These are phyloP conservation scores for Gymnogyps californianus DNA, from an alignment of 2,113 vertebrate genomes.

Conservation along the genomic window DNA sequence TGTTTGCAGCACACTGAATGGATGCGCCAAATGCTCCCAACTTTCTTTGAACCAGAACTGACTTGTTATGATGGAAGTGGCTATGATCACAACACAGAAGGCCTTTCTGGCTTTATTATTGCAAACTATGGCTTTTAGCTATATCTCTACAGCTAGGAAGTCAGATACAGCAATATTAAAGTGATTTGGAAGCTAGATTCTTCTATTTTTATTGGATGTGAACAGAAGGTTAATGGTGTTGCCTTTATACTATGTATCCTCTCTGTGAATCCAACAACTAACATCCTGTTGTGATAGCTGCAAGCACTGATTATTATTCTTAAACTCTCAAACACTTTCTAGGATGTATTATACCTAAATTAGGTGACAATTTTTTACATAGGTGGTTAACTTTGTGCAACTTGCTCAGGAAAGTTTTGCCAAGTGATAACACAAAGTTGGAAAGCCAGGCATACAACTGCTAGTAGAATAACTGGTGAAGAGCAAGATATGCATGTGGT, in stretches of 20 bases:
- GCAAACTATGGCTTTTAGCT: neutral
- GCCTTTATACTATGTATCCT: neutral
- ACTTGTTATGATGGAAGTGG: neutral
- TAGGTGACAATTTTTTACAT: neutral
- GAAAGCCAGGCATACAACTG: neutral
- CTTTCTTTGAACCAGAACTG: neutral
- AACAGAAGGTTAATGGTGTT: neutral
- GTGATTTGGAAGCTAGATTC: neutral
- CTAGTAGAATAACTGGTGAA: neutral
- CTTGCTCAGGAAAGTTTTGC: neutral
- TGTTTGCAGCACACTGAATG: neutral
- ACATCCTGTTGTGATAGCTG: rapidly evolving
- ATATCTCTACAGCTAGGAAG: neutral
- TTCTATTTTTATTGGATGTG: neutral
- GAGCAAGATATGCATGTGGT: neutral
- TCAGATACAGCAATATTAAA: neutral
- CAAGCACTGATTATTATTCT: neutral
- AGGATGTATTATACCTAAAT: neutral
- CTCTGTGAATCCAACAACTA: neutral
- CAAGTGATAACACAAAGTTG: neutral
- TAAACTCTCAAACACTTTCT: neutral
- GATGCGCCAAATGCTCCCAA: neutral
- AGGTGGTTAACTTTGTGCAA: neutral
- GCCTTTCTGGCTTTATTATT: neutral
- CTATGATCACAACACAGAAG: neutral